Evolutionary conservation across 1,140 invertebrate genomes (phyloP), one percentile per base, ranked within the genome.

Genomic region (Agrilus planipennis): DNA sequence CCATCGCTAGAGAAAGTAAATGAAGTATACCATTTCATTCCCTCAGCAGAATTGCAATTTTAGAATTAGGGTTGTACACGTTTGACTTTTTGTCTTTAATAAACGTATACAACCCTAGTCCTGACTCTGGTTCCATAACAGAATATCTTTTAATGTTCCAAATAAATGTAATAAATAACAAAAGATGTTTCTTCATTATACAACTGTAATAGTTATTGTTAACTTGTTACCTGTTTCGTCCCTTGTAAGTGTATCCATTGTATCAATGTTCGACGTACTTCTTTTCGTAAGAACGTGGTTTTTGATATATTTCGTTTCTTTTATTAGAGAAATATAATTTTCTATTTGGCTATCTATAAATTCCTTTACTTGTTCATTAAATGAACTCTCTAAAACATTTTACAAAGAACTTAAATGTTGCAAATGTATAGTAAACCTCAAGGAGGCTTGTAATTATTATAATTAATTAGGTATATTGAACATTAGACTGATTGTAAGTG

Each of bases 261-360:
- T 32, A 16, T 32, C 9, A 16, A 11, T 14, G 14, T 7, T 10
- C 9, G 15, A 15, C 7, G 7, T 11, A 21, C 40, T 34, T 42
- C 40, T 21, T 36, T 35, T 42, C 3, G 11, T 23, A 15, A 36
- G 12, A 6, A 11, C 11, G 27, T 25, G 40, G 11, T 42, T 3
- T 5, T 15, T 41, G 15, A 28, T 5, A 16, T 25, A n/a, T 15
- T 34, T 17, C 7, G 27, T 42, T 10, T 42, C n/a, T 15, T 16
- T 19, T 22, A 55, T 44, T 18, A 57, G 32, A 40, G 46, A 16
- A 1, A 51, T 21, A 44, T 52, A 56, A 41, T 51, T 52, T 28
- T 52, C 39, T 6, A 51, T 39, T 43, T 55, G 47, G 12, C 39
- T 43, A 21, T 55, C 42, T 37, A 55, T 51, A 39, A 52, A 55